Percentiles rank a stretch among this genome's conserved stretches.
Evolutionary conservation across 92 coral and sea anemone species (phyloP).

Genomic region (Palythoa caribaeorum): DNA sequence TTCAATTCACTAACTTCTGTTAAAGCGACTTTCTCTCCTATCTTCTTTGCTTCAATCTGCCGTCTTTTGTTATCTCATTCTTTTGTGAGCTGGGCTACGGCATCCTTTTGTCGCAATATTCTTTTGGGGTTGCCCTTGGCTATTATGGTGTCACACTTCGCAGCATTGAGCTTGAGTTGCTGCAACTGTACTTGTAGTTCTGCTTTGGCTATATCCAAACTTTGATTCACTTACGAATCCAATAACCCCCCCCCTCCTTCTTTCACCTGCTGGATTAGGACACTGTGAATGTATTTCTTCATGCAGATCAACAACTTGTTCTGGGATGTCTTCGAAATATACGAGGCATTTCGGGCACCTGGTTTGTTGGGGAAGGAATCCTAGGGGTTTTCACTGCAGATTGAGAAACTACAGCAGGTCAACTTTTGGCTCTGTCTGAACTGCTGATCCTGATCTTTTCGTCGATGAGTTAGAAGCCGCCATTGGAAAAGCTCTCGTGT

Average conservation of each 20-base stretch:
- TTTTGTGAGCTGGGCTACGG: constrained; percentile 11
- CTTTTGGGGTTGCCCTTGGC: constrained; percentile 5
- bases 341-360: neutral
- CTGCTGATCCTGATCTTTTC: constrained; percentile 27
- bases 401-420: constrained; percentile 34
- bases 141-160: constrained; percentile 11
- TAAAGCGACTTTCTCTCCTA: neutral
- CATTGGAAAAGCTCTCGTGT: constrained; percentile 29
- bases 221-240: no score
- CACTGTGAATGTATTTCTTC: neutral
- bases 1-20: neutral
- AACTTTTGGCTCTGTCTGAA: constrained; percentile 31
- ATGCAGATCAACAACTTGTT: neutral
- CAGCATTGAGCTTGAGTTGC: neutral
- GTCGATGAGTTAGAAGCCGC: constrained; percentile 22
- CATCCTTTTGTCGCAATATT: constrained; percentile 20
- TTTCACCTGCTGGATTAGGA: neutral
- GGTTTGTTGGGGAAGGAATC: constrained; percentile 28
- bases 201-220: no score
- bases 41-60: neutral
- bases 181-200: no score
- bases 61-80: constrained; percentile 4
- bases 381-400: constrained; percentile 41
- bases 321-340: neutral
- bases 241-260: neutral